Evolutionary conservation across 2,797 vertebrate species (phyloP), one percentile per base, ranked within the genome.

Genomic region (Columba guinea): DNA sequence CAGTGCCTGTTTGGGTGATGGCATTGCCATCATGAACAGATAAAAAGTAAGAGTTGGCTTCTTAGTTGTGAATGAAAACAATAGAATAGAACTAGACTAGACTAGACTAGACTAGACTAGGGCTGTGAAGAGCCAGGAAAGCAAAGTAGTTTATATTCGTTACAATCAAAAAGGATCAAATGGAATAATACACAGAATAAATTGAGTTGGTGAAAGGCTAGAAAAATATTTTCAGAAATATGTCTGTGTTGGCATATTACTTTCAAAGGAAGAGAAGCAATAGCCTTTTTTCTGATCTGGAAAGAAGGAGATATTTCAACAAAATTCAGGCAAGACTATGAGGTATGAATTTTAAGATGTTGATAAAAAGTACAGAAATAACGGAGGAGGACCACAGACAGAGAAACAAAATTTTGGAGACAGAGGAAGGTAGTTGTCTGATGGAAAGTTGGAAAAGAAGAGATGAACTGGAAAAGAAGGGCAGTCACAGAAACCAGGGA

Each of bases 371-470:
- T 62, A 30, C 26, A 87, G 75, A 68, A 37, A 68, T n/a, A 35
- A 41, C 26, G 9, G 26, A 93, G 37, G 8, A 90, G 51, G 6
- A 62, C 13, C 10, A 89, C 77, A 94, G 88, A 90, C 69, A 78
- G 34, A 58, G 79, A 9, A 85, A 88, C 37, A 80, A 60, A 65
- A 86, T 39, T 7, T 53, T 69, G 35, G 85, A 71, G 75, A 37
- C 20, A 62, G 56, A 60, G 70, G 80, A 92, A 92, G 28, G 69
- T n/a, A 83, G 37, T 9, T 91, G 80, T 94, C 94, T 95, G 86
- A 73, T 48, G 87, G 87, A 95, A 96, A 96, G 59, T 90, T 96
- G 94, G 92, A 96, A 92, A 93, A 88, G 64, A 83, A 85, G 62
- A 80, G 26, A 13, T 56, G 79, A 96, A 65, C 4, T 23, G 95